Evolutionary conservation across 2,797 vertebrate species (phyloP), one percentile per base, ranked within the genome.

Genomic region (Scomberomorus guttatus): DNA sequence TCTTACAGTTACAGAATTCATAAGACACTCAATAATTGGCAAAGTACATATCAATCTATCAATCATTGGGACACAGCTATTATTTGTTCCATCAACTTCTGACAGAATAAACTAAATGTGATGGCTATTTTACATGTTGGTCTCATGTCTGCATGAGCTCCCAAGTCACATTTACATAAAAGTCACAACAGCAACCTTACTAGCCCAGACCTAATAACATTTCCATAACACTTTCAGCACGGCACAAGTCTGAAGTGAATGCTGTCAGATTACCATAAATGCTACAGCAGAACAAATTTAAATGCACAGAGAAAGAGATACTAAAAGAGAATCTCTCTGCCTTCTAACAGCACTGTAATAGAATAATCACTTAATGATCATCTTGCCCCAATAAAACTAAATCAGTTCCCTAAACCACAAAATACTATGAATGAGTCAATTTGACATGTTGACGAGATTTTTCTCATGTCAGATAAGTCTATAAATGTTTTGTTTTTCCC

Each of bases 1-100:
- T 48, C 29, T 58, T 17, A 18, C 50, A 50, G 70, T 37, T 32
- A 51, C 56, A 79, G 27, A 27, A 7, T 24, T 77, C 42, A 57
- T 51, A 24, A 42, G 32, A 59, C 37, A 15, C 29, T 12, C 34
- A 37, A 54, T 73, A 29, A 25, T 10, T 54, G 24, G 46, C 12
- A 22, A 63, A 58, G 15, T 60, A 66, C 69, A 59, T 9, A 15
- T 7, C 48, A n/a, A n/a, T 68, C 48, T 27, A 66, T 54, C 12
- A 63, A 44, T 54, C 80, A 32, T 11, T 0, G 4, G 10, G 17
- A n/a, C 46, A 20, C 7, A 7, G 17, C 46, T 9, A 13, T 37
- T 48, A 15, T 61, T 24, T 32, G 2, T 11, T 11, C 0, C 7
- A 24, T 62, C 32, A 51, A 12, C 15, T 0, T 39, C 57, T 6